These are phyloP conservation scores for Tretioscincus oriximinensis DNA, from an alignment of 2,113 vertebrate species.

Conservation along the genomic window DNA sequence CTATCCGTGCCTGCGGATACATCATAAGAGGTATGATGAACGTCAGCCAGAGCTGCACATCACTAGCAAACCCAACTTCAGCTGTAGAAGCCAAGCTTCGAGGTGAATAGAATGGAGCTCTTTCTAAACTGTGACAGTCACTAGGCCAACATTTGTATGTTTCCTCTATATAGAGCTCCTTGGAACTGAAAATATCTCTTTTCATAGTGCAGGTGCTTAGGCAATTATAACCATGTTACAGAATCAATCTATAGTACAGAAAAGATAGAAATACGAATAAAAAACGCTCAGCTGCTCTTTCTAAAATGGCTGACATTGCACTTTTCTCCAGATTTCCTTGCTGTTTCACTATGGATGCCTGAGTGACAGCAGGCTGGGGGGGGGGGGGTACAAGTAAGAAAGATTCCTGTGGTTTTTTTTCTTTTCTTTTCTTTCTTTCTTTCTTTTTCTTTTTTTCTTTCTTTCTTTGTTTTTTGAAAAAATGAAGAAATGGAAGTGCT, in stretches of 20 bases:
- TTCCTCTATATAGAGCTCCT: slow-evolving; percentile 1
- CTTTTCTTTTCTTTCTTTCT: no score
- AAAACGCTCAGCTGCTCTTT: not conserved
- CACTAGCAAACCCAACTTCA: slow-evolving; percentile 12
- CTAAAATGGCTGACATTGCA: slow-evolving; percentile 20
- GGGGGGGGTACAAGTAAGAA: slow-evolving; percentile 34
- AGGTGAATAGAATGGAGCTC: not conserved
- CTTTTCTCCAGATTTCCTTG: slow-evolving; percentile 4
- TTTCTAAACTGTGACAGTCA: not conserved
- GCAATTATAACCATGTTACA: not conserved
- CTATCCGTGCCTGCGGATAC: no score
- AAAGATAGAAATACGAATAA: slow-evolving; percentile 19
- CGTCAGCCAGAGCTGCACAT: not conserved
- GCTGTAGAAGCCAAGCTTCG: slow-evolving; percentile 11
- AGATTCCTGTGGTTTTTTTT: slow-evolving; percentile 60
- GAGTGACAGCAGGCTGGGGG: slow-evolving; percentile 33
- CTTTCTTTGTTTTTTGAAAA: no score
- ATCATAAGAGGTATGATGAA: not conserved
- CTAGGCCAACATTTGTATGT: not conserved
- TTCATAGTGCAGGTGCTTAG: not conserved
- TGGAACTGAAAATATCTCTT: slow-evolving; percentile 15
- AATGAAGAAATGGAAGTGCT: slow-evolving; percentile 62
- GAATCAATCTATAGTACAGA: not conserved
- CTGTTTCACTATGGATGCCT: slow-evolving; percentile 33
- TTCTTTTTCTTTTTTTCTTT: no score